Evolutionary conservation across 2,797 vertebrate species (phyloP).

Genomic region (Limnodromus scolopaceus): DNA sequence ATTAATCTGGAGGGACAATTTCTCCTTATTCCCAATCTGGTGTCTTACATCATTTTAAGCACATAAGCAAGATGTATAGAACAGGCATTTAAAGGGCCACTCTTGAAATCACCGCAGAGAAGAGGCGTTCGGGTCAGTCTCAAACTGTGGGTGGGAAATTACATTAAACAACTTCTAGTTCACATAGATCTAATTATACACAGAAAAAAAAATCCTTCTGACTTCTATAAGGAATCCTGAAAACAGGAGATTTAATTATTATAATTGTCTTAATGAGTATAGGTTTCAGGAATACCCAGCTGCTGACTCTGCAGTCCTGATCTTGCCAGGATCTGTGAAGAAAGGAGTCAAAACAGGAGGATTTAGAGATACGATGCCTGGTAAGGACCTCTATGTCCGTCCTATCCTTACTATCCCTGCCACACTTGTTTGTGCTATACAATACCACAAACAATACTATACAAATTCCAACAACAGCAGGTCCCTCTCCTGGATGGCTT

Average conservation of each 20-base stretch:
- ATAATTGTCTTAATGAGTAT: constrained; percentile 37
- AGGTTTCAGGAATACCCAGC: constrained; percentile 31
- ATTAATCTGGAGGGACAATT: neutral
- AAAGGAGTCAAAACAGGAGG: neutral
- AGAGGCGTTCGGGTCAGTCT: neutral
- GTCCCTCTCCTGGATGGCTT: neutral
- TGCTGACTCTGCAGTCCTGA: neutral
- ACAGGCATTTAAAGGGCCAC: neutral
- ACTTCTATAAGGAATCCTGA: constrained; percentile 24
- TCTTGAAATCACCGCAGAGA: neutral
- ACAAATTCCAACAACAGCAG: neutral
- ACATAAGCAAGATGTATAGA: neutral
- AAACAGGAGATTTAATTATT: constrained; percentile 51
- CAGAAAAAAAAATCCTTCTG: neutral
- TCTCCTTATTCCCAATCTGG: neutral
- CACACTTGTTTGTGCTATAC: neutral
- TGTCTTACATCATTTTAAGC: neutral
- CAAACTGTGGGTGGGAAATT: neutral
- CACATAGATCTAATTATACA: constrained; percentile 14
- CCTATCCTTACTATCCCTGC: neutral
- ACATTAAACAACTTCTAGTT: constrained; percentile 3
- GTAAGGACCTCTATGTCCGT: neutral
- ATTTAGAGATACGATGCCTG: neutral
- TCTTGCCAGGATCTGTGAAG: neutral
- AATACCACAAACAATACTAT: neutral